Evolutionary conservation across 2,113 vertebrate species (phyloP), one percentile per base, ranked within the genome.

Genomic region (Epinephelus moara): DNA sequence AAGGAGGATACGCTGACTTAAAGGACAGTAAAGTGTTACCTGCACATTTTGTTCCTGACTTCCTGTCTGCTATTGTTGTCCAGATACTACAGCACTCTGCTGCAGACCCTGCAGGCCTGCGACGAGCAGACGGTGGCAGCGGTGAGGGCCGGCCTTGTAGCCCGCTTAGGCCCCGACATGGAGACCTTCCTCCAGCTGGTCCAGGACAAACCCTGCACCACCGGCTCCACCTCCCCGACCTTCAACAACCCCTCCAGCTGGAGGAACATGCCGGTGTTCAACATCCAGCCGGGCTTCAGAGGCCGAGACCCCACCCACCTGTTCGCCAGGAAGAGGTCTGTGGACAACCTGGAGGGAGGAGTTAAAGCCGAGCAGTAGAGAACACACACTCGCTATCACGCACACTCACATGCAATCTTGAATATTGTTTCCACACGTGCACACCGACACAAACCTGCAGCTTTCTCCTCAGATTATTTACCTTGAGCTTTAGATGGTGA

Each of bases 71-170:
- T 19, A 17, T 1, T 37, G 23, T 13, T 3, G 19, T 55, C 3
- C 95, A 99, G 98, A 80, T 99, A 98, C 90, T 99, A 99, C 92
- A 99, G 95, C 96, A 98, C 96, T 6, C 96, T 99, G 42, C 93
- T 99, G 78, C 94, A 96, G 70, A 97, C 95, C 57, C 94, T 99
- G 2, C 70, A 98, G 95, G 94, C 95, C 49, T 99, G 98, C 0
- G 97, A 98, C 0, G 96, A 98, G 3, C 95, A 96, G 66, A 99
- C 97, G 0, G 97, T 99, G 62, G 93, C 86, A 69, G 88, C 94
- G 47, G 97, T 99, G 85, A 95, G 96, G 85, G 91, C 95, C 53
- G 97, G 96, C 80, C 90, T 99, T 71, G 87, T 98, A 88, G 93
- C 96, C 81, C 93, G 97, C 75, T 93, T 99, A 0, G 97, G 96